Evolutionary conservation across 2,888 invertebrate genomes (phyloP), one percentile per base, ranked within the genome.

Genomic region (Epistrophella euchroma): DNA sequence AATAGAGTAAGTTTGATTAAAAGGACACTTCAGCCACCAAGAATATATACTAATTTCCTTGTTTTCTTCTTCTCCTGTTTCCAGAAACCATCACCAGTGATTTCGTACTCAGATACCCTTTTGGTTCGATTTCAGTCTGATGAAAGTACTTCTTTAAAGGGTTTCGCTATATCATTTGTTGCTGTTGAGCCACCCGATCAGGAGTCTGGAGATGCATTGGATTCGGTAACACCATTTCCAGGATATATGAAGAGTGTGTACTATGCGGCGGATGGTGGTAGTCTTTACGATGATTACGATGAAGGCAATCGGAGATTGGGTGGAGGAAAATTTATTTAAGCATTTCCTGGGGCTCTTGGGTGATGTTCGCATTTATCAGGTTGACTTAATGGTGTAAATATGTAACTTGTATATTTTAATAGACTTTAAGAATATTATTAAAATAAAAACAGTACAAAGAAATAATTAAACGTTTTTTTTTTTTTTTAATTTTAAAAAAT

Each of bases 51-150:
- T 62, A 25, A 58, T 43, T 35, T 78, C 88, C 7, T 66, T 77
- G 35, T 58, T 62, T 47, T 78, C 88, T 4, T 60, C 74, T 45
- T 45, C 50, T 22, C 1, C 6, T 58, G 17, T 5, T 19, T 62
- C 45, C 93, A 98, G 97, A 96, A 97, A 92, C 97, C 98, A 0
- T 95, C 96, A 4, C 96, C 97, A 89, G 96, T 98, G 62, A 95
- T 97, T 28, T 98, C 98, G n/a, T 96, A 96, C 72, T 96, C 96
- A 45, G 97, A 98, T 90, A 96, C 97, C 0, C 93, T 99, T 0
- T 93, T 98, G 40, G 94, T 99, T 13, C 94, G 97, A 88, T 99
- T 99, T 93, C 95, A 96, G 78, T 96, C 98, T 0, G 99, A 99
- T 90, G 97, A 97, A 91, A 96, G 98, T 1, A 95, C 98, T 88